Conservation (phyloP, 2,113 vertebrate species). For the Dolichallabes microphthalmus region DNA sequence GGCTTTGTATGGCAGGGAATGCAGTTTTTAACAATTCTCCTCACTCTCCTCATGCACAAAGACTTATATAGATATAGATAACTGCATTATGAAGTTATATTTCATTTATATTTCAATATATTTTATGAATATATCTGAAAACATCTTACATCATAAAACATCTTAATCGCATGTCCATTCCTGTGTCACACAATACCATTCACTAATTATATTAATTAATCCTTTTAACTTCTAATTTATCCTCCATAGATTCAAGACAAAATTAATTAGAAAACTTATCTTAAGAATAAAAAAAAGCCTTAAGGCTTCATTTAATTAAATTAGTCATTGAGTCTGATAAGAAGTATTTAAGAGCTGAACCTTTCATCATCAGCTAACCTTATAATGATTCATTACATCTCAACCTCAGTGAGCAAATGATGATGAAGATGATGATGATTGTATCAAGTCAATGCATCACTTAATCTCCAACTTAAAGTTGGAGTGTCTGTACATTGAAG, state of each 20-base stretch:
- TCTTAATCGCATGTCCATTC: not conserved
- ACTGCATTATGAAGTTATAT: not conserved
- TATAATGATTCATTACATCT: not conserved
- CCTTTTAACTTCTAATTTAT: not conserved
- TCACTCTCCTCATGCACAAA: not conserved
- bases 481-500: too few relatives aligned
- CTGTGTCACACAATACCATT: not conserved
- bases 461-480: too few relatives aligned
- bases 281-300: constrained; percentile 11
- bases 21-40: not conserved
- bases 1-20: not conserved
- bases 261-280: constrained; percentile 18
- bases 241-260: not conserved
- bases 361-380: not conserved
- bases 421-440: not conserved
- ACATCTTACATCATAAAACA: too few relatives aligned
- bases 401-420: not conserved
- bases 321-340: not conserved
- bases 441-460: not conserved
- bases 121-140: too few relatives aligned
- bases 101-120: too few relatives aligned
- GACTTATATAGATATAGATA: not conserved
- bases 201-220: not conserved
- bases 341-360: constrained; percentile 16
- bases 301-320: constrained; percentile 22